Evolutionary conservation across 2,888 invertebrate genomes (phyloP).

Genomic region (Campoletis raptor): DNA sequence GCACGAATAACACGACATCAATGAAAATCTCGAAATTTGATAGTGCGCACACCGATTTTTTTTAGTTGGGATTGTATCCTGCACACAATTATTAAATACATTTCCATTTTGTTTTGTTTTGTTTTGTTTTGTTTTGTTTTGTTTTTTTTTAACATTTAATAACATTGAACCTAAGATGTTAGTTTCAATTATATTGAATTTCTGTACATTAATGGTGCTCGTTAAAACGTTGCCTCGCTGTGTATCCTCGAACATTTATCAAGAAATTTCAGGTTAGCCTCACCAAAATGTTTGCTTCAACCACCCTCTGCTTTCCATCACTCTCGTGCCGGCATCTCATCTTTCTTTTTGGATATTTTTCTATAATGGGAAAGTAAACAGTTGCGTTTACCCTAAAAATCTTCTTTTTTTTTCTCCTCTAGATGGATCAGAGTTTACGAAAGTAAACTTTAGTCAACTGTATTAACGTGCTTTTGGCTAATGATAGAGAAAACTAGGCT

Average conservation of each 20-base stretch:
- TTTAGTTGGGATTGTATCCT: too few species aligned
- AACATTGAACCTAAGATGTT: not conserved
- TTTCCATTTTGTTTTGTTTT: not conserved
- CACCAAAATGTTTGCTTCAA: not conserved
- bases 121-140: not conserved
- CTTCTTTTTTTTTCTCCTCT: not conserved
- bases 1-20: not conserved
- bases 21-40: not conserved
- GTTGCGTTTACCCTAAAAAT: conserved; percentile 39
- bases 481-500: conserved; percentile 27
- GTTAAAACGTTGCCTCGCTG: too few species aligned
- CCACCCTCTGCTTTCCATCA: not conserved
- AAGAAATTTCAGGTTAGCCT: not conserved
- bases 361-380: not conserved
- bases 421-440: conserved; percentile 1
- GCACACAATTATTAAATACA: not conserved
- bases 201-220: not conserved
- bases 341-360: conserved; percentile 7
- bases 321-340: not conserved
- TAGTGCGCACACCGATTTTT: not conserved
- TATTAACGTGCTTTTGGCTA: conserved; percentile 14
- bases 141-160: not conserved
- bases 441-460: conserved; percentile 31
- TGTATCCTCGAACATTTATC: too few species aligned
- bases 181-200: not conserved